These are phyloP conservation scores for Ophion costatus DNA, from an alignment of 2,888 invertebrate species.

Conservation along the genomic window DNA sequence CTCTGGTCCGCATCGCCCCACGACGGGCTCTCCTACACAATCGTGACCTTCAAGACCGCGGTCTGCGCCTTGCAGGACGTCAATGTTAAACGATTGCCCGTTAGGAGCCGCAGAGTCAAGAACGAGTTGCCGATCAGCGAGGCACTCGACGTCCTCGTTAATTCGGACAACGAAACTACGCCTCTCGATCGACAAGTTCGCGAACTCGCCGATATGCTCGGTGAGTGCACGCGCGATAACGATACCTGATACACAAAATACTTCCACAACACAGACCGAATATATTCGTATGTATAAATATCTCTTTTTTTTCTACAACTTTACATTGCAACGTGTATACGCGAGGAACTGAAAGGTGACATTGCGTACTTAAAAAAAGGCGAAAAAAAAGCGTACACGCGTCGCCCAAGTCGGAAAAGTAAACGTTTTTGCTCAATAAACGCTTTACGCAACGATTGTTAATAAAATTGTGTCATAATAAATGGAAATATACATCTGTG, in stretches of 20 bases:
- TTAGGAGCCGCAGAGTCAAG: slow-evolving; percentile 67
- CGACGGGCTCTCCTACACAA: slow-evolving; percentile 71
- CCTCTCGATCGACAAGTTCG: slow-evolving; percentile 70
- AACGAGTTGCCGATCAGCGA: slow-evolving; percentile 70
- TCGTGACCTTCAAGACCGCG: slow-evolving; percentile 71
- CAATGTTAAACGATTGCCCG: slow-evolving; percentile 64
- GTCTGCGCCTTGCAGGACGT: slow-evolving; percentile 70
- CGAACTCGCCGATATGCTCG: slow-evolving; percentile 69
- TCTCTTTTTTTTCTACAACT: slow-evolving; percentile 48
- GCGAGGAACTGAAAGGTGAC: slow-evolving; percentile 24
- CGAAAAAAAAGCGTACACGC: not conserved
- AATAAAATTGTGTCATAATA: slow-evolving; percentile 40
- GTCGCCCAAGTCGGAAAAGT: slow-evolving; percentile 1
- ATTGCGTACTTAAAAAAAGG: not conserved
- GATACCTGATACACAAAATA: slow-evolving; percentile 10
- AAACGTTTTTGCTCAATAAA: slow-evolving; percentile 39
- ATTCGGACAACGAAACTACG: slow-evolving; percentile 62
- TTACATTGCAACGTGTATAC: slow-evolving; percentile 43
- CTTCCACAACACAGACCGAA: slow-evolving; percentile 11
- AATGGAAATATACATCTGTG: slow-evolving; percentile 51
- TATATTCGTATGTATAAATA: slow-evolving; percentile 1
- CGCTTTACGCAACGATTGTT: slow-evolving; percentile 31
- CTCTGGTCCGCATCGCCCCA: slow-evolving; percentile 74
- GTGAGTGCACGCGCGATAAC: slow-evolving; percentile 67
- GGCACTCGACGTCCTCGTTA: slow-evolving; percentile 66